A percentile compares a stretch with the other conserved stretches of the same genome.
Conservation (phyloP, 1,140 invertebrate species). For the Ceratitis capitata region DNA sequence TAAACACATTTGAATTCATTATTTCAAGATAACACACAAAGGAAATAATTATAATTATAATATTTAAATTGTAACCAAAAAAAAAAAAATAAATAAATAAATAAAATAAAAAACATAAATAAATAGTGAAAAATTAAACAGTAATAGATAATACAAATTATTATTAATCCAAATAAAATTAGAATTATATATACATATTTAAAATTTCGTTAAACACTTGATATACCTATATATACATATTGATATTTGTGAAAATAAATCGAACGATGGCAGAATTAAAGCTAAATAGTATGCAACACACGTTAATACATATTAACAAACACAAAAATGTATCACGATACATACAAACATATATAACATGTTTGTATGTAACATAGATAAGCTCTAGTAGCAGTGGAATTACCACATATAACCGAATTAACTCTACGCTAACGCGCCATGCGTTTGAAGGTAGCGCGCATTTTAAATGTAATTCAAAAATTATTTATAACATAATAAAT, state of each 20-base stretch:
- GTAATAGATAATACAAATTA: conserved; percentile 3
- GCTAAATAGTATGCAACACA: conserved; percentile 17
- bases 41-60: background rate
- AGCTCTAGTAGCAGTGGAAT: background rate
- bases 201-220: conserved; percentile 24
- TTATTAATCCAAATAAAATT: background rate
- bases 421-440: background rate
- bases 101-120: background rate
- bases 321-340: too few relatives aligned
- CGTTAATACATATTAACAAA: conserved; percentile 9
- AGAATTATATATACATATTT: conserved; percentile 14
- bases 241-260: background rate
- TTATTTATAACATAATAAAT: conserved; percentile 10
- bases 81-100: background rate
- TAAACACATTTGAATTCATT: background rate
- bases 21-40: background rate
- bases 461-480: conserved; percentile 16
- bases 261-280: background rate
- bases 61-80: conserved; percentile 8
- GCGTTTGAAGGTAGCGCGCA: background rate
- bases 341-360: too few relatives aligned
- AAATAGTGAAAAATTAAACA: background rate
- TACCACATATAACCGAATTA: background rate
- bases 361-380: background rate
- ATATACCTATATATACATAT: background rate